Conservation (phyloP, 1,140 invertebrate genomes). For the Drosophila trapezifrons region DNA sequence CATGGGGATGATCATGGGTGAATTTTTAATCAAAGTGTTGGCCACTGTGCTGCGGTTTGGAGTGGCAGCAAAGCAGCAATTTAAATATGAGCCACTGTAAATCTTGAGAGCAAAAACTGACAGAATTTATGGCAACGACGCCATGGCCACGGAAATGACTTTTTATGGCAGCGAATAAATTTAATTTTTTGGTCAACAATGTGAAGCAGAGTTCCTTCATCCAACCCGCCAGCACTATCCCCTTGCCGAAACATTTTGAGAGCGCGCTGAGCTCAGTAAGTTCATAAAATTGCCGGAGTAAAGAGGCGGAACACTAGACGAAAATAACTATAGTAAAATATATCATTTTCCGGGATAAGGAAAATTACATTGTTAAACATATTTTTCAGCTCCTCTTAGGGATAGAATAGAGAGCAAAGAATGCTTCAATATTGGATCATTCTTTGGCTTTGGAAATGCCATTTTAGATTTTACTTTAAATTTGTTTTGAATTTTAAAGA, state of each 20-base stretch:
- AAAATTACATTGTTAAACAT: too few relatives aligned
- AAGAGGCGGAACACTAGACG: slow-evolving; percentile 1
- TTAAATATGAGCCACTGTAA: slow-evolving; percentile 78
- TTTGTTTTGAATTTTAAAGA: too few relatives aligned
- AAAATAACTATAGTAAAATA: background rate
- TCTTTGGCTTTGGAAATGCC: too few relatives aligned
- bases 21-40: slow-evolving; percentile 76
- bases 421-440: too few relatives aligned
- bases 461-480: background rate
- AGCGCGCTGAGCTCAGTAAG: slow-evolving; percentile 31
- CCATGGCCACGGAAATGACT: slow-evolving; percentile 74
- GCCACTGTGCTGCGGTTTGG: slow-evolving; percentile 51
- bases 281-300: slow-evolving; percentile 64
- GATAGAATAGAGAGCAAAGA: background rate
- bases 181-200: slow-evolving; percentile 83
- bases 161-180: slow-evolving; percentile 81
- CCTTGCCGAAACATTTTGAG: slow-evolving; percentile 3
- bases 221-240: background rate
- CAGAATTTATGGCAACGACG: slow-evolving; percentile 73
- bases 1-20: slow-evolving; percentile 43
- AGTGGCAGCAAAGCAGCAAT: slow-evolving; percentile 65
- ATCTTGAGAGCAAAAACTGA: slow-evolving; percentile 77
- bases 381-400: too few relatives aligned
- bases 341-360: background rate
- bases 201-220: slow-evolving; percentile 43